Percentiles rank a stretch among this genome's conserved stretches.
Conservation (phyloP, 2,797 vertebrate genomes). For the Falco novaeseelandiae region DNA sequence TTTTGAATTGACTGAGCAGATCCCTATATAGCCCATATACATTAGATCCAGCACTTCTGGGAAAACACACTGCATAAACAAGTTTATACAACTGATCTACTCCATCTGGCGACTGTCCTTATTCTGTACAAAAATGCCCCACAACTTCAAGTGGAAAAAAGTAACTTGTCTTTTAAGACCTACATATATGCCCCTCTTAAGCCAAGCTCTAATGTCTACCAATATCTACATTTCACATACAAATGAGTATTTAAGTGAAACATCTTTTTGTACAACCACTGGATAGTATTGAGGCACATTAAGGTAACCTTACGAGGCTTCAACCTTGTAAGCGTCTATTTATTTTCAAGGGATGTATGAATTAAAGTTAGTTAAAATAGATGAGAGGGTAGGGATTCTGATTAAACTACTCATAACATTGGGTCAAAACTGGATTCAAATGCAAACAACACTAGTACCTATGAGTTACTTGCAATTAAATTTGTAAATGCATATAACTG, state of each 20-base stretch:
- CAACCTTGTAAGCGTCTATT: accelerated
- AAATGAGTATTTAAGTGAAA: not conserved
- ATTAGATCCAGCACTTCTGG: not conserved
- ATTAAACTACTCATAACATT: not conserved
- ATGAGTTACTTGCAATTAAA: not conserved
- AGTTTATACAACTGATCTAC: not conserved
- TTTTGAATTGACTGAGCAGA: not conserved
- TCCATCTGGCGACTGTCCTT: not conserved
- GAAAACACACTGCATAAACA: not conserved
- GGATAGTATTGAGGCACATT: not conserved
- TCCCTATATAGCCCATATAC: accelerated
- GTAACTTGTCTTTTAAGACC: not conserved
- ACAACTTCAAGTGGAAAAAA: accelerated
- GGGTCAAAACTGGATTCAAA: not conserved
- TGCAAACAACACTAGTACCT: not conserved
- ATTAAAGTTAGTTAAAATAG: not conserved
- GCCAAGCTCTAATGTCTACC: not conserved
- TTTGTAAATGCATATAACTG: not conserved
- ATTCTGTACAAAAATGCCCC: not conserved
- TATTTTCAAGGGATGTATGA: not conserved
- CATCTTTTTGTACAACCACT: not conserved
- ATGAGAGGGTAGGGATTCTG: not conserved
- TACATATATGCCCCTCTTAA: not conserved
- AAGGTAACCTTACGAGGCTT: not conserved
- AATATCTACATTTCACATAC: not conserved